Conservation (phyloP, 2,888 invertebrate genomes). For the Geophilus truncorum region DNA sequence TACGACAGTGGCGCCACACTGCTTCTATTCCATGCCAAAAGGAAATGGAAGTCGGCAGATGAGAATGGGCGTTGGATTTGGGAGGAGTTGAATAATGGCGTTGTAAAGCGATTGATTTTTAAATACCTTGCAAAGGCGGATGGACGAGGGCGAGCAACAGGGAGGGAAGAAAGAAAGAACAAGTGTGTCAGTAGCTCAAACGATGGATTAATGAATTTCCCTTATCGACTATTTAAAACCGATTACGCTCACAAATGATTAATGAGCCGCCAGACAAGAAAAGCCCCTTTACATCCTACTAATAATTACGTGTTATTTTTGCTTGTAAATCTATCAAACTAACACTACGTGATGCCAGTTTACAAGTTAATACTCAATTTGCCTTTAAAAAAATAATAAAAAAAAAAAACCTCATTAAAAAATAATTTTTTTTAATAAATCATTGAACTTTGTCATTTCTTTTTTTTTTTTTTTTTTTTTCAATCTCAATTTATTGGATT, state of each 20-base stretch:
- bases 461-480: too few species aligned
- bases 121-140: neutral
- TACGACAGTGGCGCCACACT: neutral
- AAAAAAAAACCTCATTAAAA: too few species aligned
- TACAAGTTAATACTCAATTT: neutral
- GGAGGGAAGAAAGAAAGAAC: neutral
- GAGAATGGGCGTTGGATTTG: neutral
- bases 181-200: neutral
- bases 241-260: neutral
- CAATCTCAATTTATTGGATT: too few species aligned
- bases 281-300: neutral
- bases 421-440: too few species aligned
- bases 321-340: neutral
- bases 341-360: neutral
- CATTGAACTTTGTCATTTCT: too few species aligned
- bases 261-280: neutral
- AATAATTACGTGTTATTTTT: neutral
- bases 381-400: too few species aligned
- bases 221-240: slow-evolving; percentile 22
- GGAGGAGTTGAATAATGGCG: too few species aligned
- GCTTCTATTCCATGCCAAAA: neutral
- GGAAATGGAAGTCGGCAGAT: slow-evolving; percentile 1
- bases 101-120: slow-evolving; percentile 27
- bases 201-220: slow-evolving; percentile 7
- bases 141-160: neutral